These are phyloP conservation scores for Gila robusta DNA, from an alignment of 2,797 vertebrate genomes.

Conservation along the genomic window DNA sequence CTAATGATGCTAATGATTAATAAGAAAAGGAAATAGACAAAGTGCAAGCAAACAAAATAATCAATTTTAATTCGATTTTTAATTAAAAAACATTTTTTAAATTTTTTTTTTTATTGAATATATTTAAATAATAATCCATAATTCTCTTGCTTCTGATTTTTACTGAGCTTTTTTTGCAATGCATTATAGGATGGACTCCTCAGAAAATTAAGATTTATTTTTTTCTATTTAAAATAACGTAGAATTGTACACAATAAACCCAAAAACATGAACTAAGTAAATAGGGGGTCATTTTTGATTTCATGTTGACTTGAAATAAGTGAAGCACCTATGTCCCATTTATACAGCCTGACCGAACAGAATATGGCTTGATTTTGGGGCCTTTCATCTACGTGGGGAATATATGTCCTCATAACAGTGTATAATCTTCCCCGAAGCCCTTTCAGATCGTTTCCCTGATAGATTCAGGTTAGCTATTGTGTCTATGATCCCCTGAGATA, in stretches of 20 bases:
- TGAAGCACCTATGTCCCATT: not conserved
- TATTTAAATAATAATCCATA: not conserved
- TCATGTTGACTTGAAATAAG: not conserved
- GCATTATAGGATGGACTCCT: not conserved
- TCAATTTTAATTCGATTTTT: not conserved
- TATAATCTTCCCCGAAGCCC: not conserved
- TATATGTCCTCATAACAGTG: not conserved
- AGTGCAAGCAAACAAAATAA: not conserved
- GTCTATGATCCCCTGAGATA: slow-evolving; percentile 5
- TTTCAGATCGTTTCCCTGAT: not conserved
- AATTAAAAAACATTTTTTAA: no score
- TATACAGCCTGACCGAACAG: not conserved
- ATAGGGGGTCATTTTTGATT: not conserved
- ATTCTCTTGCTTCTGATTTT: not conserved
- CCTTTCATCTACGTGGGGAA: not conserved
- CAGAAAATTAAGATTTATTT: not conserved
- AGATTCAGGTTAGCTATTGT: slow-evolving; percentile 1
- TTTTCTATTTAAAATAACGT: not conserved
- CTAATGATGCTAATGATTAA: not conserved
- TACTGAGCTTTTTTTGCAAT: not conserved
- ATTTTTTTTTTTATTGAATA: not conserved
- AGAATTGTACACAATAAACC: not conserved
- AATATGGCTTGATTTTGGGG: not conserved
- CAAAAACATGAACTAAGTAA: not conserved
- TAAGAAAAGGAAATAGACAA: not conserved